Base-by-base conservation (phyloP, 2,797 vertebrate genomes). In the Corythornis leucogaster region DNA sequence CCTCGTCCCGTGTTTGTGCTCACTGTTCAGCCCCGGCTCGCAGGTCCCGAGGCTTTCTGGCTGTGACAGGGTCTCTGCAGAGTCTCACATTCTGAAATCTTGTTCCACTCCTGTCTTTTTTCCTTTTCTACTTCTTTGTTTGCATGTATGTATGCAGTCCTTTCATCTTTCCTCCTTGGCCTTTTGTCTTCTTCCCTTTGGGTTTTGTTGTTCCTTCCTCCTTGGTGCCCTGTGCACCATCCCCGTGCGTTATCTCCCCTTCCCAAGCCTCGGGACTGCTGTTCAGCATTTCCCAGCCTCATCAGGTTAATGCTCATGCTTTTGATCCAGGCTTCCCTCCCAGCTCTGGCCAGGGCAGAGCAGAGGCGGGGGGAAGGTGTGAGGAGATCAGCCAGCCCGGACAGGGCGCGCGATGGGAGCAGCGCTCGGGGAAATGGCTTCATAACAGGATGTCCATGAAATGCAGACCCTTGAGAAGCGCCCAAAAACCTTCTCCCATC, bases 121-220 rank as follows among this genome's bases (percentile, higher is more conserved):
- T 13, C 30, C 28, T 22, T 14, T 10, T 40, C 11, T 13, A 18
- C 30, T 12, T 48, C 7, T 8, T 5, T 12, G 46, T 24, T 15
- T 38, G 9, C 6, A 15, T 80, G 50, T 26, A 13, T 38, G 9
- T 6, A 17, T 80, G 12, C 53, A 11, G 15, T 66, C 26, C 50
- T 93, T 93, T 95, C 66, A 71, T 85, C 66, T 80, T 91, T 73
- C 50, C 30, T 93, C 59, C 38, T 79, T 70, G 87, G 54, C 43
- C 48, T 78, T 91, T 95, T 92, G 53, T 90, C 46, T 87, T 92
- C 54, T 93, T 90, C 54, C 62, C 73, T 73, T 90, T 70, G 31
- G 14, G 4, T 68, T 90, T 79, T 57, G 1, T 58, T 74, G 21
- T 94, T 94, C 86, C 88, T 93, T 94, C 87, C 85, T 95, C 57